Conservation (phyloP, 2,888 invertebrate species). For the Lithodes maja region DNA sequence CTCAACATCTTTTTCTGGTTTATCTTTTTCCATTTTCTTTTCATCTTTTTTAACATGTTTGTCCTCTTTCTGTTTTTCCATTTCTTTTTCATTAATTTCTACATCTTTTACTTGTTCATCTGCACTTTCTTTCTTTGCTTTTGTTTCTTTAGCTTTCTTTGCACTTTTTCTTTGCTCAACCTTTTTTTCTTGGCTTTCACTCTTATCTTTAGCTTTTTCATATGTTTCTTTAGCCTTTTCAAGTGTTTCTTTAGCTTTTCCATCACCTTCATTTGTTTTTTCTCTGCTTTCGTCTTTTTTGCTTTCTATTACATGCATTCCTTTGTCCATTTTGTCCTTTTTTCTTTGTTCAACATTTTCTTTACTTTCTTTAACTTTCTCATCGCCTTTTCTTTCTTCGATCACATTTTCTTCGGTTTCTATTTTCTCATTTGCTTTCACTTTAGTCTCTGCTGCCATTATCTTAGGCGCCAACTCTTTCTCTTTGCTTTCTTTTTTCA, state of each 20-base stretch:
- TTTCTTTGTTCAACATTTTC: not conserved
- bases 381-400: constrained; percentile 8
- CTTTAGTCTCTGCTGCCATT: not conserved
- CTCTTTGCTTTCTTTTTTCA: not conserved
- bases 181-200: no score
- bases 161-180: not conserved
- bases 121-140: not conserved
- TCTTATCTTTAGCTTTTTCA: not conserved
- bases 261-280: not conserved
- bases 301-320: not conserved
- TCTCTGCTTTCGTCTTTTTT: not conserved
- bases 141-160: not conserved
- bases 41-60: not conserved
- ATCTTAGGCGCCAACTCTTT: not conserved
- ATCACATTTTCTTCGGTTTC: not conserved
- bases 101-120: no score
- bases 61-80: no score
- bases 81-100: no score
- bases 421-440: not conserved
- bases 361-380: not conserved
- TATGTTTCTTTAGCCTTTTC: not conserved
- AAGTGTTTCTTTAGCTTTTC: not conserved
- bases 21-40: not conserved
- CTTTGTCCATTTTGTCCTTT: not conserved
- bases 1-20: not conserved